Conservation (phyloP, 2,113 vertebrate species). For the Triplophysa rosa region DNA sequence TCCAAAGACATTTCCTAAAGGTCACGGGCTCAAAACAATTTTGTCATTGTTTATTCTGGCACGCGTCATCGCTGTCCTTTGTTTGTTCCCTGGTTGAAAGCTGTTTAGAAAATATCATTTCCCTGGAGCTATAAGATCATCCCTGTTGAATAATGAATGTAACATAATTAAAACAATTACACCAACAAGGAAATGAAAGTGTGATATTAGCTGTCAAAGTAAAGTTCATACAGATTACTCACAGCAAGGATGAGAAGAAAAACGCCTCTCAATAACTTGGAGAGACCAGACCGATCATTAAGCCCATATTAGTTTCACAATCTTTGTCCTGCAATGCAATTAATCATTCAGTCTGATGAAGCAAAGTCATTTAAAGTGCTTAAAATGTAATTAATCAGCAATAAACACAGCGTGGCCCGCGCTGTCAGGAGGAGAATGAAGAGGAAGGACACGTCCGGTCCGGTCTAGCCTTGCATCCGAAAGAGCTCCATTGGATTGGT, state of each 20-base stretch:
- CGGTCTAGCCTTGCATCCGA: constrained; percentile 52
- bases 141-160: constrained; percentile 42
- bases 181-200: constrained; percentile 48
- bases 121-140: constrained; percentile 28
- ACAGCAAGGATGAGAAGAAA: constrained; percentile 24
- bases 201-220: constrained; percentile 48
- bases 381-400: constrained; percentile 72
- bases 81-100: constrained; percentile 35
- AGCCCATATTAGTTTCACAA: constrained; percentile 59
- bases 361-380: constrained; percentile 68
- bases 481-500: constrained; percentile 58
- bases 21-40: constrained; percentile 32
- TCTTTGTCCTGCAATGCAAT: constrained; percentile 61
- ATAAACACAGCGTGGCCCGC: constrained; percentile 65
- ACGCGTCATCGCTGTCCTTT: constrained; percentile 24
- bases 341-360: constrained; percentile 67
- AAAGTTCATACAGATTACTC: constrained; percentile 46
- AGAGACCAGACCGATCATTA: constrained; percentile 59
- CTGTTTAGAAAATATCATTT: constrained; percentile 34
- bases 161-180: constrained; percentile 51
- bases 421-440: constrained; percentile 26
- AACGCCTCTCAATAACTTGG: constrained; percentile 41
- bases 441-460: constrained; percentile 55
- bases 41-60: constrained; percentile 40
- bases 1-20: constrained; percentile 20